Evolutionary conservation across 2,888 invertebrate species (phyloP).

Genomic region (Andrena chrysosceles): DNA sequence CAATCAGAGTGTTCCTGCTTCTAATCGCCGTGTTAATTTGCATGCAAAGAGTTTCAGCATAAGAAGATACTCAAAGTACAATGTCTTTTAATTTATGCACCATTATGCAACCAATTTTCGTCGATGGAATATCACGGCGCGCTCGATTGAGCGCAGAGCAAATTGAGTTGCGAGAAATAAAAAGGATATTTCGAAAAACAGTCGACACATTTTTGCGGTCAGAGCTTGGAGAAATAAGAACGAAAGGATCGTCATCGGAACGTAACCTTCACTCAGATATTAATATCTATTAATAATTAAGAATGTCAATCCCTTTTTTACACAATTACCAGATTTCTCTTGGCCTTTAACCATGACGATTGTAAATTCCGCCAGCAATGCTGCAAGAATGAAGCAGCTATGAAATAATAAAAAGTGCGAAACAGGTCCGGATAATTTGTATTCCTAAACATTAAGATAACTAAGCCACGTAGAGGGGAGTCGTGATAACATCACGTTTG

Average conservation of each 20-base stretch:
- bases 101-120: constrained; percentile 37
- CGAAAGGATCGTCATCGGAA: background rate
- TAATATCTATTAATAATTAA: background rate
- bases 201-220: background rate
- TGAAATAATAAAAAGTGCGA: background rate
- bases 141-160: background rate
- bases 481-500: too few relatives aligned
- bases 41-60: background rate
- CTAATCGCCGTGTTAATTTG: background rate
- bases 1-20: background rate
- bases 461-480: background rate
- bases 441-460: background rate
- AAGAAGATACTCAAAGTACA: background rate
- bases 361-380: background rate
- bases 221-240: background rate
- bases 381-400: background rate
- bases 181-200: background rate
- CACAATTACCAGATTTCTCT: constrained; percentile 25
- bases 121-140: background rate
- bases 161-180: background rate
- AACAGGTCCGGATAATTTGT: background rate
- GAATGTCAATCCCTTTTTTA: constrained; percentile 2
- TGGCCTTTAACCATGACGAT: background rate
- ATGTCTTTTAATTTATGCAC: background rate
- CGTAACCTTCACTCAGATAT: background rate